Evolutionary conservation across 2,113 vertebrate species (phyloP).

Genomic region (Ibidorhyncha struthersii): DNA sequence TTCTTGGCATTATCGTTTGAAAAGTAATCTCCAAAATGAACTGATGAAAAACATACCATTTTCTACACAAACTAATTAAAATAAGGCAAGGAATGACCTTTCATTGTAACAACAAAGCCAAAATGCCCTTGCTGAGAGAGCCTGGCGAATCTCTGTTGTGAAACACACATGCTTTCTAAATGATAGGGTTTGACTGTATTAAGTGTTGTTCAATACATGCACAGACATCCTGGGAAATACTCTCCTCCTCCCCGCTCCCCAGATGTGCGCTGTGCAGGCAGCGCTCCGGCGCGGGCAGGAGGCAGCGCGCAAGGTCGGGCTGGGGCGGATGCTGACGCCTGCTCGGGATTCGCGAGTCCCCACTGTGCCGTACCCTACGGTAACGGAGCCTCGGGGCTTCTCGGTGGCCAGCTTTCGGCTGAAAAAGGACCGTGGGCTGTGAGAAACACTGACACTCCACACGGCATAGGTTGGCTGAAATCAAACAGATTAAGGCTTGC

Average conservation of each 20-base stretch:
- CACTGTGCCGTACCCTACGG: accelerated
- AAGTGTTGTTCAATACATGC: conserved; percentile 14
- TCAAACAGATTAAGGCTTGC: background rate
- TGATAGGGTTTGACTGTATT: conserved; percentile 46
- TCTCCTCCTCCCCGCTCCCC: background rate
- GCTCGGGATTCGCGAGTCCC: background rate
- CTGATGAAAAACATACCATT: conserved; percentile 85
- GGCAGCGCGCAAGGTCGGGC: background rate
- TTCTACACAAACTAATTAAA: conserved; percentile 87
- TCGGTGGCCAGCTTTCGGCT: background rate
- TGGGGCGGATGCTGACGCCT: background rate
- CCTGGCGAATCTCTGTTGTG: conserved; percentile 66
- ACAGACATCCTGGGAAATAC: background rate
- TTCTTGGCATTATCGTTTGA: conserved; percentile 84
- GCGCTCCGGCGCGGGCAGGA: background rate
- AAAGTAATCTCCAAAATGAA: conserved; percentile 86
- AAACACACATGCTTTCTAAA: conserved; percentile 57
- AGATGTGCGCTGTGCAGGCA: background rate
- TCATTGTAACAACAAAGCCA: conserved; percentile 81
- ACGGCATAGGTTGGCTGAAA: background rate
- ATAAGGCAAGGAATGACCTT: conserved; percentile 82
- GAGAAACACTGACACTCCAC: background rate
- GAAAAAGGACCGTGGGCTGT: background rate
- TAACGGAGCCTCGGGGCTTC: background rate
- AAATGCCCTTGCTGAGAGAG: conserved; percentile 76